Evolutionary conservation across 2,888 invertebrate genomes (phyloP), one percentile per base, ranked within the genome.

Genomic region (Ectemnius lituratus): DNA sequence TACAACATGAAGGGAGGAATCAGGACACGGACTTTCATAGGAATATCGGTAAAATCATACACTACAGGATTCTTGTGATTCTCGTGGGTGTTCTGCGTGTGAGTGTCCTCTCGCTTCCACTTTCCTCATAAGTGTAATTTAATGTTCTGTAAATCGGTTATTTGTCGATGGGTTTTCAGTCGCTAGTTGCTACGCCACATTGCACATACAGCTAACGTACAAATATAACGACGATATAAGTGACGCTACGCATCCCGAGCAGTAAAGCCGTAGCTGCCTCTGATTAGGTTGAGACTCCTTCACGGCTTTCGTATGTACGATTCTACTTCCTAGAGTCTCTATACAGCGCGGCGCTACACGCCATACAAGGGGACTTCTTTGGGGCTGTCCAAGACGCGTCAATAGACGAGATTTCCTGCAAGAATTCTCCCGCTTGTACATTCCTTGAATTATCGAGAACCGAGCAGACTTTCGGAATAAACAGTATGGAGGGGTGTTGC

Each of bases 151-250:
- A 61, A 59, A 37, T 72, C 49, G 49, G 62, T 71, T 76, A 76
- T 74, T 69, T 81, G 76, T 75, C 75, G 74, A 75, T 75, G 75
- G 75, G 78, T 77, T 76, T 66, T 84, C 78, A 83, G 82, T 86
- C 82, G 79, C 88, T 88, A 88, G 82, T 88, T 84, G 80, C 89
- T 89, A 88, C 84, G 84, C 85, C 88, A 88, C 87, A 88, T 84
- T 86, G 83, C 88, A 85, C 87, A 88, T 86, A 89, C 82, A 87
- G 79, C 87, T 88, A 89, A 88, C 87, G 89, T 89, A 89, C 86
- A 89, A 89, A 88, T 89, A 88, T 88, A 89, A 89, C 86, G 86
- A 87, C 86, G 16, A 52, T 52, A 52, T 16, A 52, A 52, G 86
- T 86, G 86, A 86, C 84, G 83, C 82, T 80, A 78, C 57, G 70